Base-by-base conservation (phyloP, 2,113 vertebrate species). In the Poeciliopsis prolifica region DNA sequence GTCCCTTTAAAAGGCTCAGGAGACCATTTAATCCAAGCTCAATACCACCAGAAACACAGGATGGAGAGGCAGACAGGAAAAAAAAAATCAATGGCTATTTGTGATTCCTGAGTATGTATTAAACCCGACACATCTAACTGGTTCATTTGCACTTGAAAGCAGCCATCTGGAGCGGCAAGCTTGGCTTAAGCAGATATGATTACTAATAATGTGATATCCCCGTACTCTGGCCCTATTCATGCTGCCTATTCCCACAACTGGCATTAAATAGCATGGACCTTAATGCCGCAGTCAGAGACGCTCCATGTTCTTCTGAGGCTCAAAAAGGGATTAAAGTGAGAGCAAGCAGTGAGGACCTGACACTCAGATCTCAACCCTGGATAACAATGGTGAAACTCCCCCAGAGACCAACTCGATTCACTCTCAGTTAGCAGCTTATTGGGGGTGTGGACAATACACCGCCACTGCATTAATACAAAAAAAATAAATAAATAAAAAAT, bases 91-190 rank as follows among this genome's bases (percentile, higher is more conserved):
- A 99, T 99, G 97, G 96, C 96, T 97, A 98, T 98, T 99, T 98
- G 97, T 98, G 97, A 98, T 96, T 98, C 96, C 96, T 96, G 96
- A 99, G 97, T 99, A 97, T 96, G 97, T 98, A 98, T 99, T 98
- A 99, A 99, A 98, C 96, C 97, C 98, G 97, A 98, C 97, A 96
- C 95, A 96, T 97, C 97, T 97, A 97, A 97, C 96, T 97, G 97
- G 96, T 98, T 99, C 97, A 99, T 99, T 99, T 99, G 98, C 98
- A 99, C 98, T 99, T 99, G 98, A 99, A 99, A 99, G 98, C 98
- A 97, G 97, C 97, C 98, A 99, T 99, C 98, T 99, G 98, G 98
- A 98, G 97, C 96, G 96, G 97, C 96, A 97, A 97, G 97, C 97
- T 98, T 98, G 97, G 97, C 97, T 96, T 98, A 98, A 98, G 97